Evolutionary conservation across 1,140 invertebrate species (phyloP).

Genomic region (Aradophagus sp.): DNA sequence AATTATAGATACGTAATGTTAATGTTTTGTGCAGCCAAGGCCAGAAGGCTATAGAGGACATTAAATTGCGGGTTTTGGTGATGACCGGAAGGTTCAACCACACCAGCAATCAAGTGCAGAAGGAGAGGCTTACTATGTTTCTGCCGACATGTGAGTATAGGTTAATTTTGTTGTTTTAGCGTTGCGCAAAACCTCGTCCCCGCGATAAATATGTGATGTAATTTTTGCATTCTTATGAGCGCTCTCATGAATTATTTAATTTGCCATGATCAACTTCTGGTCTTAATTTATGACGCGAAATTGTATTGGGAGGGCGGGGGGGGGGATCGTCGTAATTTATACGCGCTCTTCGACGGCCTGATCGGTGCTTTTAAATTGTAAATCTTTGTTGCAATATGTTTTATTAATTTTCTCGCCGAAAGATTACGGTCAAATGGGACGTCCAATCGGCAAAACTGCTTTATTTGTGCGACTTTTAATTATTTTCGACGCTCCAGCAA

Average conservation of each 20-base stretch:
- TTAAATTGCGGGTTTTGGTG: constrained; percentile 66
- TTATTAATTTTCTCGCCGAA: too few species aligned
- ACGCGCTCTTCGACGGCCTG: constrained; percentile 6
- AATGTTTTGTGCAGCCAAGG: constrained; percentile 67
- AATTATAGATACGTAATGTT: constrained; percentile 51
- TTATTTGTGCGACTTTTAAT: background rate
- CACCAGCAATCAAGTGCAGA: constrained; percentile 64
- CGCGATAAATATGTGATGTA: constrained; percentile 34
- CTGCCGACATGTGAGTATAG: constrained; percentile 68
- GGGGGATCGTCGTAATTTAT: constrained; percentile 32
- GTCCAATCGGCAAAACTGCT: too few species aligned
- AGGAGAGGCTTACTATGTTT: constrained; percentile 69
- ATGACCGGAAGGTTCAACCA: constrained; percentile 70
- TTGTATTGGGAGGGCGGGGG: constrained; percentile 32
- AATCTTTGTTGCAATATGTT: constrained; percentile 13
- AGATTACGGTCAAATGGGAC: too few species aligned
- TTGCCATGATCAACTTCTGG: constrained; percentile 22
- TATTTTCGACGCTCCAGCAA: too few species aligned
- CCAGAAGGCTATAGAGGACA: constrained; percentile 71
- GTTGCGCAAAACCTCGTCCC: constrained; percentile 30
- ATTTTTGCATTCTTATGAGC: constrained; percentile 36
- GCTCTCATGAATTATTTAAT: constrained; percentile 46
- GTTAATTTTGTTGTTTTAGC: constrained; percentile 33
- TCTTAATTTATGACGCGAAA: constrained; percentile 37
- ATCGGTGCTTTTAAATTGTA: constrained; percentile 2